Evolutionary conservation across 2,113 vertebrate genomes (phyloP), one percentile per base, ranked within the genome.

Genomic region (Carettochelys insculpta): DNA sequence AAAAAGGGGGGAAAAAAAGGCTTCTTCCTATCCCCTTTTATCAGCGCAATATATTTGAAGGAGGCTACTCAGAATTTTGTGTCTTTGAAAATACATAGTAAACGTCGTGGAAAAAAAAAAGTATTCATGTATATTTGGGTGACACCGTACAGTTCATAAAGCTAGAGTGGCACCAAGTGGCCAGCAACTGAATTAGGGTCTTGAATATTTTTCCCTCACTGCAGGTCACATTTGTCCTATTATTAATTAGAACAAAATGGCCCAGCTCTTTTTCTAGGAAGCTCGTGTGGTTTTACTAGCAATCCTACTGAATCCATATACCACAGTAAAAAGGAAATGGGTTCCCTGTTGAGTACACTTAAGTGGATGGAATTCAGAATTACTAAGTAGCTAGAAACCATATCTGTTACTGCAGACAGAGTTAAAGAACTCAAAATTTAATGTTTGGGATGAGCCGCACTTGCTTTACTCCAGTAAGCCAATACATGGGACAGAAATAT

Each of bases 111-210:
- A 71, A 86, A 89, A 84, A 86, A 89, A 84, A 92, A 90, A 76
- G 82, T 0, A n/a, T 34, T 92, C 81, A 54, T 43, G 53, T 75
- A 77, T 85, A 53, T 80, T 92, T 51, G 56, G 27, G 53, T 6
- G 13, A 47, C 6, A 17, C 68, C 71, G 84, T 83, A 86, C 89
- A 4, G 90, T 97, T 97, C 83, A 65, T 96, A 97, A 97, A 96
- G 95, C 97, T 90, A 97, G 76, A 98, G 98, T 91, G 97, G 80
- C 98, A 98, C 97, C 98, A 97, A 97, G 98, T 96, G 98, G 97
- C 50, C 80, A 96, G 68, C 2, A 3, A n/a, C 16, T 96, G 96
- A 97, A 97, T 78, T 91, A 47, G 16, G 3, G 16, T 77, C 43
- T 77, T 7, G 2, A 45, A 85, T 68, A 56, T 65, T 19, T n/a